These are phyloP conservation scores for Mizuhopecten yessoensis DNA, from an alignment of 1,140 invertebrate species.

Conservation along the genomic window DNA sequence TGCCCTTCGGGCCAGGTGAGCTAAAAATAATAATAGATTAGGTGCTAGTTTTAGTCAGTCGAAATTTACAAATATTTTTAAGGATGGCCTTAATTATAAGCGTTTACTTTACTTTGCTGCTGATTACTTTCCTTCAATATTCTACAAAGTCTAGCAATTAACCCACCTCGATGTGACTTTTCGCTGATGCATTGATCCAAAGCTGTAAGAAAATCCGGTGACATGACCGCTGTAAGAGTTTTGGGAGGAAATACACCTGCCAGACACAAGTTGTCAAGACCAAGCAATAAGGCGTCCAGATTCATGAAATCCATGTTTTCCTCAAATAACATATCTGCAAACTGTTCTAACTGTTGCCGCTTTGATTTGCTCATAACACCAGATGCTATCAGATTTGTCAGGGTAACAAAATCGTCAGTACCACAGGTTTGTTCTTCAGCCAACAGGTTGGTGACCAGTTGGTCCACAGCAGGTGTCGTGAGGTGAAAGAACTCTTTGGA, in stretches of 20 bases:
- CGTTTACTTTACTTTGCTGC: too few species aligned
- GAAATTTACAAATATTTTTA: too few species aligned
- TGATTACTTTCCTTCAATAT: too few species aligned
- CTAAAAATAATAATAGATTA: too few species aligned
- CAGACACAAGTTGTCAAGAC: neutral
- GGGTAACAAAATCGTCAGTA: neutral
- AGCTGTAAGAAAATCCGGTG: neutral
- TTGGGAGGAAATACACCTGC: neutral
- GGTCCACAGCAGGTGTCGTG: neutral
- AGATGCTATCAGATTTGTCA: neutral
- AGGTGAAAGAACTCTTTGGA: neutral
- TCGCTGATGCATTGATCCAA: neutral
- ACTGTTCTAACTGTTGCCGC: neutral
- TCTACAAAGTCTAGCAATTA: too few species aligned
- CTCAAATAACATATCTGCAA: neutral
- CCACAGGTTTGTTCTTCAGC: neutral
- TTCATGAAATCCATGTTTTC: conserved; percentile 20
- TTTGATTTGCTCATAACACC: neutral
- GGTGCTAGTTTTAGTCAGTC: too few species aligned
- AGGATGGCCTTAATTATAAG: too few species aligned
- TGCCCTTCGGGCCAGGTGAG: too few species aligned
- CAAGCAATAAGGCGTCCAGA: neutral
- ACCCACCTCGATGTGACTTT: neutral
- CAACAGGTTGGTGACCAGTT: neutral
- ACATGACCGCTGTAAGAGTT: neutral